These are phyloP conservation scores for Vidua chalybeata DNA, from an alignment of 2,113 vertebrate species.

Conservation along the genomic window DNA sequence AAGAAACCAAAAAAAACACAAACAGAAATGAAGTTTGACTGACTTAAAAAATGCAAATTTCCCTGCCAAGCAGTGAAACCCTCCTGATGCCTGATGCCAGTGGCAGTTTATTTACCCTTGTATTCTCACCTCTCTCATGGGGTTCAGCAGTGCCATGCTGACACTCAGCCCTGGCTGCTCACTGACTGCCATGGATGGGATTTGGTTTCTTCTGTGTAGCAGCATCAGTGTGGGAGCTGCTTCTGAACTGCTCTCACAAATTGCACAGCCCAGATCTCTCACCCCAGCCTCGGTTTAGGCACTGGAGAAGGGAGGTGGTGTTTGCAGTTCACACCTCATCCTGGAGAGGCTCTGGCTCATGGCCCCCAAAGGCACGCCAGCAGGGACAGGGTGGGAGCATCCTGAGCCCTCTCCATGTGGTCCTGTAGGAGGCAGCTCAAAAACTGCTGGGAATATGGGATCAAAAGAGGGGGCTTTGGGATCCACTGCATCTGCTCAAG, in stretches of 20 bases:
- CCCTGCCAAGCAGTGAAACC: neutral
- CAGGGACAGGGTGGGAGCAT: neutral
- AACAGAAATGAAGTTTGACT: neutral
- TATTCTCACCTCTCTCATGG: neutral
- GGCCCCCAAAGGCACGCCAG: fast-evolving
- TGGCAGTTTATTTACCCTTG: neutral
- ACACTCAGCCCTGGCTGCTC: neutral
- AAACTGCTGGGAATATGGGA: neutral
- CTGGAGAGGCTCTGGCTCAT: fast-evolving
- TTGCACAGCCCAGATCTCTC: neutral
- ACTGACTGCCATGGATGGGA: fast-evolving
- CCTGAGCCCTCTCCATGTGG: neutral
- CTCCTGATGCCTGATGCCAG: neutral
- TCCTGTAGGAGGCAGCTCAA: neutral
- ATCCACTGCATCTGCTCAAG: neutral
- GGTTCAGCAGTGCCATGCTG: neutral
- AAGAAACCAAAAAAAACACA: neutral
- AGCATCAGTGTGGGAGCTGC: neutral
- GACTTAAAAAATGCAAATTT: neutral
- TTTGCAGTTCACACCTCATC: neutral
- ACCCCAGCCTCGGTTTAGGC: neutral
- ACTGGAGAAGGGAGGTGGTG: neutral
- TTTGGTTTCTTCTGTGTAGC: neutral
- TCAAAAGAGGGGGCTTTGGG: fast-evolving
- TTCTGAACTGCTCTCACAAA: neutral